These are phyloP conservation scores for Hemiprocne comata DNA, from an alignment of 2,113 vertebrate species.

Conservation along the genomic window DNA sequence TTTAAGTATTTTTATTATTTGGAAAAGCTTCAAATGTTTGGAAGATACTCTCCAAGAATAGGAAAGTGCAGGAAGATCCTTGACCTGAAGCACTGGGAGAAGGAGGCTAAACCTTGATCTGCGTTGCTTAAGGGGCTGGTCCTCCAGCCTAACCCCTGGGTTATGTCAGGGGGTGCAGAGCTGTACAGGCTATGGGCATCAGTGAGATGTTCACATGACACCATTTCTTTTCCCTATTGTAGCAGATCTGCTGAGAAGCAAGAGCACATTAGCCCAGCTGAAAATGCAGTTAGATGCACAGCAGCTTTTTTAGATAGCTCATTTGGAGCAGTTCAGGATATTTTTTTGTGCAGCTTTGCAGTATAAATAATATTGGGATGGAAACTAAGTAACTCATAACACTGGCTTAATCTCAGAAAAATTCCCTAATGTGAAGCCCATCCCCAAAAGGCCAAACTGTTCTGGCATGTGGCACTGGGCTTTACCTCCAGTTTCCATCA, in stretches of 20 bases:
- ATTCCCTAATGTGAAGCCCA: not conserved
- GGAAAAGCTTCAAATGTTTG: not conserved
- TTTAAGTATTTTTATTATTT: not conserved
- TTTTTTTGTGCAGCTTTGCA: not conserved
- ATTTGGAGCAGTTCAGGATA: not conserved
- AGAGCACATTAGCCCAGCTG: not conserved
- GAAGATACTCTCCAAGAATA: not conserved
- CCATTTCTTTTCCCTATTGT: not conserved
- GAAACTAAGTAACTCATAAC: not conserved
- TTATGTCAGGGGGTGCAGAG: not conserved
- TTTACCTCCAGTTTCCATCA: slow-evolving; percentile 20
- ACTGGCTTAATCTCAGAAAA: not conserved
- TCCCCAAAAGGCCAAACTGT: not conserved
- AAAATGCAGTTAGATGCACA: not conserved
- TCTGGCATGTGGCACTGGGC: not conserved
- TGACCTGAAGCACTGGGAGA: not conserved
- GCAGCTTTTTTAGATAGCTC: not conserved
- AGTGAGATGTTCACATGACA: not conserved
- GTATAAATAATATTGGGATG: not conserved
- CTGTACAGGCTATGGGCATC: not conserved
- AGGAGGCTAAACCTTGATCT: not conserved
- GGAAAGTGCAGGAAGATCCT: not conserved
- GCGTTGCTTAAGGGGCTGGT: not conserved
- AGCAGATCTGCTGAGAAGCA: not conserved
- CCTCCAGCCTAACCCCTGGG: not conserved